These are phyloP conservation scores for Pachycephala philippinensis DNA, from an alignment of 2,113 vertebrate species.

Conservation along the genomic window DNA sequence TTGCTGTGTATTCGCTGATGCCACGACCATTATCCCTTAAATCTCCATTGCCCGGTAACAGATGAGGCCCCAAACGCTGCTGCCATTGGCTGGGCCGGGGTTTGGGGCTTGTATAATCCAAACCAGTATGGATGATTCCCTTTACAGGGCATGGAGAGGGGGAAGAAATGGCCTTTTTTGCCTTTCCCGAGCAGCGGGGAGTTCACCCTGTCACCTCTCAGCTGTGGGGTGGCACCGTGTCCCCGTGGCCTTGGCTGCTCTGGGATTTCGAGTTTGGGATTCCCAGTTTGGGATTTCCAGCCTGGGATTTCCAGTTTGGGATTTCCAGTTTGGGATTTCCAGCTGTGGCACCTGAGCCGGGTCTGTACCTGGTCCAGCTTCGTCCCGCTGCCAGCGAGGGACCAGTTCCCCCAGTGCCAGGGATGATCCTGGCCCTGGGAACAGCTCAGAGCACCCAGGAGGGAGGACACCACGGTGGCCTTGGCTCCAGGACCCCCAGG, in stretches of 20 bases:
- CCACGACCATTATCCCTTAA: slow-evolving; percentile 74
- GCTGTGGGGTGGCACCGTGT: neutral
- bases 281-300: neutral
- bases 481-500: neutral
- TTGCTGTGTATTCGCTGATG: slow-evolving; percentile 66
- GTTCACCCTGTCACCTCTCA: neutral
- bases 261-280: fast-evolving
- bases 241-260: fast-evolving
- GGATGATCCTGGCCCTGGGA: neutral
- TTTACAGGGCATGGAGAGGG: neutral
- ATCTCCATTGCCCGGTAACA: slow-evolving; percentile 75
- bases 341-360: neutral
- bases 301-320: fast-evolving
- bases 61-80: slow-evolving; percentile 69
- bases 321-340: neutral
- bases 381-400: neutral
- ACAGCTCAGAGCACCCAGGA: neutral
- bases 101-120: slow-evolving; percentile 59
- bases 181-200: neutral
- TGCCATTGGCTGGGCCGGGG: slow-evolving; percentile 58
- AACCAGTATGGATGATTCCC: slow-evolving; percentile 43
- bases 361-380: fast-evolving
- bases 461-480: neutral
- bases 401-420: neutral
- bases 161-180: neutral